phyloP scores from a whole-genome alignment of 2,113 vertebrate species.

The Clarias macrocephalus region DNA sequence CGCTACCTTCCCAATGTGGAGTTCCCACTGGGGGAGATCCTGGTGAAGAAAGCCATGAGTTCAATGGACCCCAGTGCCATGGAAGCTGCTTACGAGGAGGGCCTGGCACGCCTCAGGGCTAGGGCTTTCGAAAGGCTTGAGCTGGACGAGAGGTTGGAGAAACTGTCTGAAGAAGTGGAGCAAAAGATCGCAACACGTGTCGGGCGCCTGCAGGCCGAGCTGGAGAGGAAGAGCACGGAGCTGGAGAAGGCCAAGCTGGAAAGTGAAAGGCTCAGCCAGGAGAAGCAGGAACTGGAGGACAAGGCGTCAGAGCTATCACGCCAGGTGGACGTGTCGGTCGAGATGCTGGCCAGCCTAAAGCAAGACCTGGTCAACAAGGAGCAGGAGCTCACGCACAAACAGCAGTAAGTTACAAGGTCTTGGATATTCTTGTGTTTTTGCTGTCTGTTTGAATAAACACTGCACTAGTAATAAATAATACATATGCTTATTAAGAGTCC shows the following conservation, averaged over 20 bases:
- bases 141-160: constrained; percentile 91
- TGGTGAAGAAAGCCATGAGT: constrained; percentile 84
- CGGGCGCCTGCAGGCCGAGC: constrained; percentile 90
- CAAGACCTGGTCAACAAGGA: constrained; percentile 98
- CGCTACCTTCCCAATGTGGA: constrained; percentile 93
- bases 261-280: constrained; percentile 84
- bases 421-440: neutral
- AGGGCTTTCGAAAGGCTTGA: constrained; percentile 93
- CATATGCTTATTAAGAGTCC: neutral
- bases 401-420: constrained; percentile 87
- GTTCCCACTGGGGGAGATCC: constrained; percentile 90
- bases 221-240: constrained; percentile 93
- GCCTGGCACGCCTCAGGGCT: constrained; percentile 91
- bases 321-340: constrained; percentile 97
- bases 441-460: neutral
- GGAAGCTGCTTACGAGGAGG: constrained; percentile 92
- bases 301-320: constrained; percentile 90
- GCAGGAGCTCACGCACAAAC: constrained; percentile 91
- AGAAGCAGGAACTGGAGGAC: constrained; percentile 96
- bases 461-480: neutral
- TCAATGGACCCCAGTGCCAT: constrained; percentile 80
- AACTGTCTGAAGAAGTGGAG: constrained; percentile 96
- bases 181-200: constrained; percentile 95
- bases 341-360: constrained; percentile 95
- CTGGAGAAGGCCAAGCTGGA: constrained; percentile 93